Base-by-base conservation (phyloP, 1,140 invertebrate species). In the Leptinotarsa defecta region DNA sequence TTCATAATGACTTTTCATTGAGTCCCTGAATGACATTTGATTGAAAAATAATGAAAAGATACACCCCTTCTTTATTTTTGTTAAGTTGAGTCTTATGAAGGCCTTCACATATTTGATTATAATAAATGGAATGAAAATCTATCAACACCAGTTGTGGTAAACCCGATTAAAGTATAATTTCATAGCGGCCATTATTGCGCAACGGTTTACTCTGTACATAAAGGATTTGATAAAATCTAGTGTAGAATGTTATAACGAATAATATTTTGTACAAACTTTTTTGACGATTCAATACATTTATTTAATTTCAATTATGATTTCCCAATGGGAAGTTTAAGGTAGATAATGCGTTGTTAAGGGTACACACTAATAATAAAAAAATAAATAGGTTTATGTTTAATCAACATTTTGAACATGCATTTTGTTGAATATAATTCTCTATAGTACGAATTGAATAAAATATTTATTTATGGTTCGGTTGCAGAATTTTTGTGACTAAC, bases 201-300 rank as follows among this genome's bases (percentile, higher is more conserved):
- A 43, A 43, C 8, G 34, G 34, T 68, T 74, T n/a, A 34, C 52
- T 64, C 62, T 72, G 71, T 72, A 72, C 15, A 72, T 72, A 72
- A 62, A 4, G 11, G 20, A 43, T 34, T n/a, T 61, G 15, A 24
- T 72, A 1, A 62, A 63, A 27, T 61, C 11, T 63, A 64, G 48
- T 62, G 22, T 72, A 74, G 65, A 57, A 48, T 61, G 61, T 61
- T 73, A 65, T 73, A 73, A 68, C 52, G 52, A 69, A 19, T 74
- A 74, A 74, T 73, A 74, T 76, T 76, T 74, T 79, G 78, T 79
- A 79, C 78, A 79, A 77, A 79, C 57, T 70, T 11, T 76, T 77
- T 79, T 77, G 62, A 67, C 74, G 74, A 77, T 73, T 75, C 77
- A 74, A 74, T 77, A 73, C 68, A 77, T 79, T 71, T 73, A 79